phyloP scores from a whole-genome alignment of 2,113 vertebrate genomes.

The Pica pica region DNA sequence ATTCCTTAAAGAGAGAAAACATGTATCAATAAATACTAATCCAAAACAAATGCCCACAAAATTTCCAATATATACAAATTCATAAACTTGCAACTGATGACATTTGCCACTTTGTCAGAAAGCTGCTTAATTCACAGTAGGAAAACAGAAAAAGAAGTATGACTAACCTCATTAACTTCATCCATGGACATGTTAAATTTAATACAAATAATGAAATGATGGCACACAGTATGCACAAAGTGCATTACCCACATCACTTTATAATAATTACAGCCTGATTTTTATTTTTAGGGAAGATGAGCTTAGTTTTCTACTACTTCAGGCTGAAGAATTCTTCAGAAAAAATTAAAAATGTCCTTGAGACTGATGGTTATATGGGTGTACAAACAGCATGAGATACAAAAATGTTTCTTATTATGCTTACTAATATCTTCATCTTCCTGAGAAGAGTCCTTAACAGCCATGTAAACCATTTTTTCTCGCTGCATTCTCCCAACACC shows the following conservation, averaged over 20 bases:
- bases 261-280: neutral
- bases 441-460: conserved; percentile 90
- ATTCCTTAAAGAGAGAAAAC: conserved; percentile 14
- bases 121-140: neutral
- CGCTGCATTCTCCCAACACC: conserved; percentile 85
- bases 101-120: neutral
- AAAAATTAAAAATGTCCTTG: neutral
- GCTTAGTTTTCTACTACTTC: conserved; percentile 1
- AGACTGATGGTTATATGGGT: neutral
- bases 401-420: conserved; percentile 50
- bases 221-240: neutral
- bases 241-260: neutral
- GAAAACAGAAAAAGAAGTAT: neutral
- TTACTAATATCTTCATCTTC: conserved; percentile 91
- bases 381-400: conserved; percentile 3
- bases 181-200: neutral
- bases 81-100: neutral
- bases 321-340: neutral
- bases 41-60: neutral
- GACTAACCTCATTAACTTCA: conserved; percentile 11
- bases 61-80: neutral
- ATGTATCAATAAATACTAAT: neutral
- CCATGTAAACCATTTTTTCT: conserved; percentile 99
- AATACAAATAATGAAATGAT: neutral
- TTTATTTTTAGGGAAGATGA: conserved; percentile 5